Conservation (phyloP, 2,797 vertebrate genomes). For the Nyctibius grandis region DNA sequence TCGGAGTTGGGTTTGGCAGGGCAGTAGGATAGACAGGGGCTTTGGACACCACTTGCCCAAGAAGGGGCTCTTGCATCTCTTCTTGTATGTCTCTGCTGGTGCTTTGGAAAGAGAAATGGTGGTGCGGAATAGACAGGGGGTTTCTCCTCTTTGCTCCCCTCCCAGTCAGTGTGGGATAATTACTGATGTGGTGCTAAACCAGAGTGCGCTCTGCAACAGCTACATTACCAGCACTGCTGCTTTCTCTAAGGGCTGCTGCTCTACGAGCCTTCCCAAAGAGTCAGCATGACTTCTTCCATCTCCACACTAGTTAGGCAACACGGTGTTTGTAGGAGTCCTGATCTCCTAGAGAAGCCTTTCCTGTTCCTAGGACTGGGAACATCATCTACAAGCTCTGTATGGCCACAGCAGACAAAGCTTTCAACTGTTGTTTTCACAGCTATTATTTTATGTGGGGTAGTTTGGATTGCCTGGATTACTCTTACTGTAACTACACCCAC, state of each 20-base stretch:
- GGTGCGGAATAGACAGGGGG: rapidly evolving
- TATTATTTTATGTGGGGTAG: background rate
- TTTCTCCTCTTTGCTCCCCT: background rate
- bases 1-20: background rate
- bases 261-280: background rate
- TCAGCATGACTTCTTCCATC: background rate
- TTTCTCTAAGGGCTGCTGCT: background rate
- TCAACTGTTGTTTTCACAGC: background rate
- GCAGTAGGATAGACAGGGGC: background rate
- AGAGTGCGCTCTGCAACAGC: background rate
- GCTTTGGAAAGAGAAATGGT: background rate
- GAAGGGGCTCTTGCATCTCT: background rate
- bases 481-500: background rate
- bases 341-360: background rate
- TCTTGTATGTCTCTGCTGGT: background rate
- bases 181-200: background rate
- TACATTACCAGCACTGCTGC: background rate
- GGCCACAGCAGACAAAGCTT: background rate
- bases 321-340: background rate
- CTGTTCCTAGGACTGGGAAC: background rate
- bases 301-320: background rate
- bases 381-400: background rate
- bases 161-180: background rate
- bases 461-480: background rate
- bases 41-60: background rate